A percentile compares a stretch with the other conserved stretches of the same genome.
Evolutionary conservation across 2,113 vertebrate species (phyloP).

Genomic region (Percina caprodes): DNA sequence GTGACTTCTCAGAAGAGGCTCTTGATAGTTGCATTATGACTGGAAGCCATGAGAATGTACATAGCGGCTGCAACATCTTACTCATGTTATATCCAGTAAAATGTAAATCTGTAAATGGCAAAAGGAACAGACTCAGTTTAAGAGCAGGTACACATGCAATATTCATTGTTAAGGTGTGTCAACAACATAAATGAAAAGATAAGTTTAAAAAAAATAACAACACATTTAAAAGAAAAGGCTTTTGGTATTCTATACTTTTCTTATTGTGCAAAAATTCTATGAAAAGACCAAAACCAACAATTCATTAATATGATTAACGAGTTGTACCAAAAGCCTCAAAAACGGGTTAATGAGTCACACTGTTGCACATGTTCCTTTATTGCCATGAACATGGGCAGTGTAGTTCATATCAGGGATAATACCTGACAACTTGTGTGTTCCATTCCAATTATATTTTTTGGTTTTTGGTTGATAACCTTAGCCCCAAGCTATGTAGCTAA

Average conservation of each 20-base stretch:
- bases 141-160: slow-evolving; percentile 47
- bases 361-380: background rate
- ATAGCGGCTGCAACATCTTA: slow-evolving; percentile 8
- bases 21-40: slow-evolving; percentile 76
- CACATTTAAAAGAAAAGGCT: background rate
- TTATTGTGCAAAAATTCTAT: background rate
- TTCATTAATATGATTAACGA: too few species aligned
- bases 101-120: slow-evolving; percentile 35
- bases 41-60: slow-evolving; percentile 64
- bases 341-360: too few species aligned
- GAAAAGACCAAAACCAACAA: too few species aligned
- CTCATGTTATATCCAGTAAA: slow-evolving; percentile 54
- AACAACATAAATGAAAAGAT: slow-evolving; percentile 3
- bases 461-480: too few species aligned
- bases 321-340: too few species aligned
- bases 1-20: slow-evolving; percentile 79
- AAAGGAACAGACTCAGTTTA: background rate
- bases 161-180: slow-evolving; percentile 49
- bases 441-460: background rate
- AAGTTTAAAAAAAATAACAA: background rate
- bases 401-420: background rate
- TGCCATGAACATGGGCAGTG: background rate
- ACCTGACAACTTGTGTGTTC: background rate
- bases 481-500: background rate
- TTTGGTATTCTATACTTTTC: background rate